A percentile compares a stretch with the other conserved stretches of the same genome.
Conservation (phyloP, 2,888 invertebrate genomes). For the Caenorhabditis sp. region DNA sequence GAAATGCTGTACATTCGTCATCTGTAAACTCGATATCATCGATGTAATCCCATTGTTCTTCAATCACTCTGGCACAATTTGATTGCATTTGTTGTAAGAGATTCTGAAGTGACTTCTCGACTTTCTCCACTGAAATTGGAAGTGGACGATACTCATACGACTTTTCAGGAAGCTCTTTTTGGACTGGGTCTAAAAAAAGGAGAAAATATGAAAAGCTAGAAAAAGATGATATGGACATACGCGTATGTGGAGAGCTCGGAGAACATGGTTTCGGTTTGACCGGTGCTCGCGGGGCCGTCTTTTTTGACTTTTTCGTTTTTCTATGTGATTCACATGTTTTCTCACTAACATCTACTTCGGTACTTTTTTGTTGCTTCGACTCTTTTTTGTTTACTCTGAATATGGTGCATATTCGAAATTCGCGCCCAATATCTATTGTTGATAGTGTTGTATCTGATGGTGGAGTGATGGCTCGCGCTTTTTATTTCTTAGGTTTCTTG, state of each 20-base stretch:
- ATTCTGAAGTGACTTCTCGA: neutral
- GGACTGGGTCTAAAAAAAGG: neutral
- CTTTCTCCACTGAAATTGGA: neutral
- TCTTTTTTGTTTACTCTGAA: neutral
- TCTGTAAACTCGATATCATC: neutral
- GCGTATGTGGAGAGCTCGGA: neutral
- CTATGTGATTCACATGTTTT: neutral
- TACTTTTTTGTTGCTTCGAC: neutral
- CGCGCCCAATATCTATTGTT: too few relatives aligned
- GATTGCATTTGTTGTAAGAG: neutral
- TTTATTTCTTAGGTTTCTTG: too few relatives aligned
- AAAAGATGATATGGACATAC: too few relatives aligned
- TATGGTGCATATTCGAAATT: too few relatives aligned
- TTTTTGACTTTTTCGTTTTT: neutral
- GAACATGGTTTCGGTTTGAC: neutral
- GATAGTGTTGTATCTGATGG: too few relatives aligned
- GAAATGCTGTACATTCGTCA: neutral
- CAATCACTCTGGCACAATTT: neutral
- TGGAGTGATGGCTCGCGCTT: too few relatives aligned
- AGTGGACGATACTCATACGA: neutral
- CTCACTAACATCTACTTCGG: neutral
- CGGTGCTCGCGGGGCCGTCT: neutral
- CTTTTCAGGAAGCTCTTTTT: neutral
- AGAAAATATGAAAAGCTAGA: too few relatives aligned
- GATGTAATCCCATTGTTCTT: neutral